Evolutionary conservation across 2,888 invertebrate genomes (phyloP).

Genomic region (Polyploca ridens): DNA sequence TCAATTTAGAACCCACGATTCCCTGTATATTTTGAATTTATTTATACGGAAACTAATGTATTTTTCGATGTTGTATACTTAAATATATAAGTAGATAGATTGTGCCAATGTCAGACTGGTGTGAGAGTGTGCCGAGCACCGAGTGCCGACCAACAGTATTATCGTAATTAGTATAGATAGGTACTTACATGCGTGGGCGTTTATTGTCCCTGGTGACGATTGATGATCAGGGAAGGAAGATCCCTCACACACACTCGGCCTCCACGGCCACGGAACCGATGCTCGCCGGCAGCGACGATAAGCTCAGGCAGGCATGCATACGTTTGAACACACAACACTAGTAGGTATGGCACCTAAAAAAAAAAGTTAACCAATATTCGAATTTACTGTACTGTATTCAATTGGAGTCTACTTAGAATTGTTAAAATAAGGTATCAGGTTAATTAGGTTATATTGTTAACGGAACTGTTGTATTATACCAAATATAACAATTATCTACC

Average conservation of each 20-base stretch:
- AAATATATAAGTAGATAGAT: constrained; percentile 15
- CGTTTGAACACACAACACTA: too few relatives aligned
- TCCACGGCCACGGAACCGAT: too few relatives aligned
- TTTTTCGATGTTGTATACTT: constrained; percentile 48
- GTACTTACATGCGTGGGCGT: too few relatives aligned
- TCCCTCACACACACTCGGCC: too few relatives aligned
- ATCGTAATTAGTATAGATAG: neutral
- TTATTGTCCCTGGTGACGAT: too few relatives aligned
- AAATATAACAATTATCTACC: neutral
- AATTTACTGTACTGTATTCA: neutral
- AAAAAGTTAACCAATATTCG: neutral
- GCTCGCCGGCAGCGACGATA: too few relatives aligned
- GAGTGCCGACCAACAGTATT: neutral
- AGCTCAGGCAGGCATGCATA: too few relatives aligned
- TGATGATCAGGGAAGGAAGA: too few relatives aligned
- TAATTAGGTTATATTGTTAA: neutral
- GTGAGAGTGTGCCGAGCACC: neutral
- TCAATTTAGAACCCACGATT: constrained; percentile 14
- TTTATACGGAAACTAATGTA: constrained; percentile 33
- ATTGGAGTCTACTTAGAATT: neutral
- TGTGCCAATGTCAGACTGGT: neutral
- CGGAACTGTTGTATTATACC: neutral
- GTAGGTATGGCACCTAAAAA: neutral
- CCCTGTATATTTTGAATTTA: constrained; percentile 24
- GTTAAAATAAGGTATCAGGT: neutral